These are phyloP conservation scores for Hylaeus volcanicus DNA, from an alignment of 1,140 invertebrate genomes.

Conservation along the genomic window DNA sequence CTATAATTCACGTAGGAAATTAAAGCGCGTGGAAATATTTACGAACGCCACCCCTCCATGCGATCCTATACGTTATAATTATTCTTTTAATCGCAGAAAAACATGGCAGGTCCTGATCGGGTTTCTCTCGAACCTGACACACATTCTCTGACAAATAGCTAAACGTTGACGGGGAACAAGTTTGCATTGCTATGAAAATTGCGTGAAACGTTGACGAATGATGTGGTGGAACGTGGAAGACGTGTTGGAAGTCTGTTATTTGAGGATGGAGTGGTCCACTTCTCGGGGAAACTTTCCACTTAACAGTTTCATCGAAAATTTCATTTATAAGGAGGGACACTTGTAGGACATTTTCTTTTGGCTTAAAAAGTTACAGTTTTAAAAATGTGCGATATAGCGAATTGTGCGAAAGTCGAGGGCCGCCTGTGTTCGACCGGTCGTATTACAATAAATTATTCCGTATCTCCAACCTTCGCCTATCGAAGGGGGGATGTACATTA, in stretches of 20 bases:
- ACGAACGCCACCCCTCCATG: not conserved
- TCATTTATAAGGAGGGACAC: no score
- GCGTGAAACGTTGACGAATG: not conserved
- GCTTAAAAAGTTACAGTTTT: no score
- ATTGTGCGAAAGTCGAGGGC: no score
- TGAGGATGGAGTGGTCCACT: no score
- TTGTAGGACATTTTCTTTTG: no score
- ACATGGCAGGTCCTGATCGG: not conserved
- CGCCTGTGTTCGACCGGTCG: not conserved
- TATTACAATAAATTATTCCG: constrained; percentile 31
- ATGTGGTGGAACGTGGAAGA: no score
- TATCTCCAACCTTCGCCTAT: not conserved
- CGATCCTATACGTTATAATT: not conserved
- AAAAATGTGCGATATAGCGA: no score
- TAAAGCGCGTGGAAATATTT: constrained; percentile 27
- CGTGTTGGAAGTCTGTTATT: no score
- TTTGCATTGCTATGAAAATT: not conserved
- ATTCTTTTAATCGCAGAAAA: constrained; percentile 1
- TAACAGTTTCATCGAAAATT: no score
- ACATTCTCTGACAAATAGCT: not conserved
- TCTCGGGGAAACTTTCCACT: no score
- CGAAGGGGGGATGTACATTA: not conserved
- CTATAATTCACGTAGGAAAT: constrained; percentile 35
- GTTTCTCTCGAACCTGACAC: constrained; percentile 15
- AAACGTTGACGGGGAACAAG: not conserved